Conservation (phyloP, 92 coral and sea anemone species). For the Siderastrea radians region DNA sequence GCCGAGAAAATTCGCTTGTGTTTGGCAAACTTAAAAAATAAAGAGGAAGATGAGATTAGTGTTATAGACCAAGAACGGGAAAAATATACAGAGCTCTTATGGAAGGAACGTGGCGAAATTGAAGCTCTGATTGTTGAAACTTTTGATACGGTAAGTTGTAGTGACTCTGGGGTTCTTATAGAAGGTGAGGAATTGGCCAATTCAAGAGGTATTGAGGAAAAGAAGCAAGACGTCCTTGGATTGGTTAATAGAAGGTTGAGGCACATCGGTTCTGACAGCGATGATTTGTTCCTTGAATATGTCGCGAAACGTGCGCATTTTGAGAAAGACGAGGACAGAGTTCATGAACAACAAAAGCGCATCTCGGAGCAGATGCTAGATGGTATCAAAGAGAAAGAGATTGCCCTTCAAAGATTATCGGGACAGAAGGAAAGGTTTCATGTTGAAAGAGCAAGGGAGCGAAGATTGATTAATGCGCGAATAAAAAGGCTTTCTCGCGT, state of each 20-base stretch:
- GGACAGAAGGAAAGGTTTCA: slow-evolving; percentile 84
- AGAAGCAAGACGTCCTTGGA: slow-evolving; percentile 70
- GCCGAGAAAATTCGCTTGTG: slow-evolving; percentile 78
- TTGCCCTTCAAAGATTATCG: slow-evolving; percentile 69
- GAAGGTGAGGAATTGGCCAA: slow-evolving; percentile 36
- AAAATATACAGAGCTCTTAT: slow-evolving; percentile 57
- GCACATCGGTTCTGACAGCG: slow-evolving; percentile 75
- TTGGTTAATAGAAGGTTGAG: slow-evolving; percentile 76
- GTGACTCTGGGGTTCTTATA: slow-evolving; percentile 39
- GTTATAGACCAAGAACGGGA: slow-evolving; percentile 80
- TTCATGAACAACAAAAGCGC: slow-evolving; percentile 80
- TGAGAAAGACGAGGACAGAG: slow-evolving; percentile 88
- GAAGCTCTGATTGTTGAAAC: slow-evolving; percentile 64
- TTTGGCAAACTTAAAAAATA: slow-evolving; percentile 74
- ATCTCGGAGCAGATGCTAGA: slow-evolving; percentile 84
- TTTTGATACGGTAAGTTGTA: slow-evolving; percentile 35
- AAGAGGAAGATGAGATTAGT: slow-evolving; percentile 67
- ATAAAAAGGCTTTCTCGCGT: slow-evolving; percentile 74
- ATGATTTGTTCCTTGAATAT: slow-evolving; percentile 73
- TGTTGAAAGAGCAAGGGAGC: slow-evolving; percentile 80
- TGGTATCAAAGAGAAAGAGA: slow-evolving; percentile 81
- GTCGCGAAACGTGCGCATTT: slow-evolving; percentile 78
- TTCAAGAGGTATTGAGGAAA: slow-evolving; percentile 56
- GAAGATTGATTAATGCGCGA: slow-evolving; percentile 74
- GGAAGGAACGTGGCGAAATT: slow-evolving; percentile 77